These are phyloP conservation scores for Galeopterus variegatus DNA, from an alignment of 2,113 vertebrate genomes.

Conservation along the genomic window DNA sequence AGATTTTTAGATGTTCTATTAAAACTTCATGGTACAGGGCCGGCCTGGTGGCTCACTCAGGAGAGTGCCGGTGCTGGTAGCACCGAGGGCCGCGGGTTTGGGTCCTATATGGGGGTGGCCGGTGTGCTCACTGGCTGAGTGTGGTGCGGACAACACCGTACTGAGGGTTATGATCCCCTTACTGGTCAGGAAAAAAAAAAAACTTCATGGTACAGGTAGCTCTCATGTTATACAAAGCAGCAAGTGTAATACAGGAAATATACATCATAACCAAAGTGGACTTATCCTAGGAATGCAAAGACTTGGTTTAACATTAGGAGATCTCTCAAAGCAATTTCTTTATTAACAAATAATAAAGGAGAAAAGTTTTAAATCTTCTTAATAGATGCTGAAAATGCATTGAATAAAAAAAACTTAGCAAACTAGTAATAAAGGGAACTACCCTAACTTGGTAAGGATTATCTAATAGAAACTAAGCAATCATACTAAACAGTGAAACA, in stretches of 20 bases:
- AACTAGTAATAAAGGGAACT: constrained; percentile 14
- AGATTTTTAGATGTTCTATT: too few species aligned
- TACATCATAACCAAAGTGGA: too few species aligned
- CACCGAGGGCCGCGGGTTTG: too few species aligned
- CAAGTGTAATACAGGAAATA: too few species aligned
- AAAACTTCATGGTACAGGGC: too few species aligned
- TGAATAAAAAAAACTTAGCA: neutral
- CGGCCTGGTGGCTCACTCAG: too few species aligned
- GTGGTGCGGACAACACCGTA: too few species aligned
- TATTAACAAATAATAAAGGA: constrained; percentile 16
- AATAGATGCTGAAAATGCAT: neutral
- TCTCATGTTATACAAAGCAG: neutral
- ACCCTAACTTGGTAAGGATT: neutral
- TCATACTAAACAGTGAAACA: too few species aligned
- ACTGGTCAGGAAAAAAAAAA: neutral
- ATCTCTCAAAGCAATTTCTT: neutral
- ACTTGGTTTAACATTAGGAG: neutral
- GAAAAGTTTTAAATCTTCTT: neutral
- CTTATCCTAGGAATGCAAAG: constrained; percentile 15
- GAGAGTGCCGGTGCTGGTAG: too few species aligned
- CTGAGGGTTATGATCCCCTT: too few species aligned
- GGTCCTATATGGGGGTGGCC: too few species aligned
- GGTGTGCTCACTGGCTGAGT: too few species aligned
- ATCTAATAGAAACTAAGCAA: neutral
- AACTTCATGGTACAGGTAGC: neutral